phyloP scores from a whole-genome alignment of 1,140 invertebrate genomes.

The Microplitis mediator region DNA sequence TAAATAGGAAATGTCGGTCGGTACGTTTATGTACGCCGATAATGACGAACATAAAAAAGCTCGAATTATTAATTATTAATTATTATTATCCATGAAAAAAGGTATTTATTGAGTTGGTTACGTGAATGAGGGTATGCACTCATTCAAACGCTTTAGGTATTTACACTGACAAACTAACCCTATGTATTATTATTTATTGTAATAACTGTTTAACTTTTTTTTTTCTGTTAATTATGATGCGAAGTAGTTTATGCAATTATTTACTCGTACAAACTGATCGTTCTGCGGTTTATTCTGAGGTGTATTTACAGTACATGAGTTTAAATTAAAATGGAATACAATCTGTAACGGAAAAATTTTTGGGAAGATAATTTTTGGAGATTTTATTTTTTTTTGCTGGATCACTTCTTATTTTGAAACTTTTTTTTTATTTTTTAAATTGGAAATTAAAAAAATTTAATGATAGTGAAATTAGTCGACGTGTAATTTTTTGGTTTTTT shows the following conservation, averaged over 20 bases:
- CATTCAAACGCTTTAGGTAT: conserved; percentile 61
- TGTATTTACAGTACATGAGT: conserved; percentile 57
- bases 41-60: conserved; percentile 49
- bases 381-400: conserved; percentile 3
- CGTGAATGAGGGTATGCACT: conserved; percentile 61
- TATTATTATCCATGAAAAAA: conserved; percentile 57
- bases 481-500: background rate
- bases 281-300: conserved; percentile 60
- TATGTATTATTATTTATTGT: conserved; percentile 51
- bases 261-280: conserved; percentile 58
- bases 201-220: background rate
- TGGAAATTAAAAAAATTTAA: background rate
- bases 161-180: conserved; percentile 63
- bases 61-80: conserved; percentile 19
- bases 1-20: conserved; percentile 10
- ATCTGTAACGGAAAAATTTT: conserved; percentile 59
- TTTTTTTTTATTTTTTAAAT: background rate
- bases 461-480: no score
- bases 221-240: no score
- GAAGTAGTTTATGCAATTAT: conserved; percentile 4
- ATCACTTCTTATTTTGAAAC: background rate
- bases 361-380: conserved; percentile 26
- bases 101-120: conserved; percentile 54
- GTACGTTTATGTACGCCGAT: conserved; percentile 41
- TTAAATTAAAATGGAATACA: conserved; percentile 58